phyloP scores from a whole-genome alignment of 2,888 invertebrate species.

The Sesia bembeciformis region DNA sequence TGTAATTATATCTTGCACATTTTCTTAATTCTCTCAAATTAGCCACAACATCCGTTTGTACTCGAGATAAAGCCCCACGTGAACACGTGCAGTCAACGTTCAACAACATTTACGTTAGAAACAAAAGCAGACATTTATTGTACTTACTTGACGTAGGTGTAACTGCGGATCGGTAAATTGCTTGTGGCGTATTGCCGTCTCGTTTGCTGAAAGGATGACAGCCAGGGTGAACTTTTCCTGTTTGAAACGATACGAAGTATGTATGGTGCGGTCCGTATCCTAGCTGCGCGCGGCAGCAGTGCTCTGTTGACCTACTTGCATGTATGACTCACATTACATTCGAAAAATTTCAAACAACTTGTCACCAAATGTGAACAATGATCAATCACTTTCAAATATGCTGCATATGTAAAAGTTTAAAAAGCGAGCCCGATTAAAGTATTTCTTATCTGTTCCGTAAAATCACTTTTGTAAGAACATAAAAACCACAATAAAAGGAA shows the following conservation, averaged over 20 bases:
- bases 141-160: conserved; percentile 17
- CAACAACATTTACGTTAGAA: not conserved
- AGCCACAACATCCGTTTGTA: conserved; percentile 1
- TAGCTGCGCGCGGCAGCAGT: not conserved
- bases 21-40: conserved; percentile 1
- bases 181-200: conserved; percentile 24
- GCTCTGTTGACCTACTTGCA: conserved; percentile 47
- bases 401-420: no score
- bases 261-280: not conserved
- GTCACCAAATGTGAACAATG: conserved; percentile 9
- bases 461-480: no score
- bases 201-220: conserved; percentile 20
- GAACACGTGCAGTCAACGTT: not conserved
- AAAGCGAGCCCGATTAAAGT: no score
- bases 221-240: conserved; percentile 23
- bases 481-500: no score
- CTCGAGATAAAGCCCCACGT: not conserved
- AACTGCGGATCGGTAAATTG: conserved; percentile 26
- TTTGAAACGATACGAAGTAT: conserved; percentile 8
- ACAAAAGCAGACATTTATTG: not conserved
- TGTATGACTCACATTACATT: conserved; percentile 44
- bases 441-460: no score
- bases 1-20: conserved; percentile 27
- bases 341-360: conserved; percentile 33
- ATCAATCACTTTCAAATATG: no score